Percentiles rank a stretch among this genome's conserved stretches.
Conservation (phyloP, 2,888 invertebrate genomes). For the Galerucella calmariensis region DNA sequence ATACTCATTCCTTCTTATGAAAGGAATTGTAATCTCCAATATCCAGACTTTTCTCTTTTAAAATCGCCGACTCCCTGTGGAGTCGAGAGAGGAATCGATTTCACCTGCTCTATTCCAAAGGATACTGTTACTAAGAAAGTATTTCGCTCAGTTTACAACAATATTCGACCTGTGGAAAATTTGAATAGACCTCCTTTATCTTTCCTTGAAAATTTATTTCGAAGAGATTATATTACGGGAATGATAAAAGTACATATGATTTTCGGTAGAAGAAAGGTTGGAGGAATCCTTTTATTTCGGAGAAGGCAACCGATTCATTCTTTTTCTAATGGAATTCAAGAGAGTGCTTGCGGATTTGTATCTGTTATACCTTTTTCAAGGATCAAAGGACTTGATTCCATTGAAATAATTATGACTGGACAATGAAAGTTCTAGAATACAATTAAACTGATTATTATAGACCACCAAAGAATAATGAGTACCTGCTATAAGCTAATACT, state of each 20-base stretch:
- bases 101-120: constrained; percentile 23
- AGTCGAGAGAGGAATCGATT: constrained; percentile 27
- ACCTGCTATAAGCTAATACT: too few species aligned
- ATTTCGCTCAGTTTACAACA: constrained; percentile 14
- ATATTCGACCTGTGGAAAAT: constrained; percentile 5
- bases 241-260: background rate
- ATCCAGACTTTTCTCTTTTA: constrained; percentile 22
- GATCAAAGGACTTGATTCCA: too few species aligned
- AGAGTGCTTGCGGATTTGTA: too few species aligned
- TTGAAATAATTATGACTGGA: too few species aligned
- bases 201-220: constrained; percentile 8
- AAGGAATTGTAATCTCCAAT: constrained; percentile 30
- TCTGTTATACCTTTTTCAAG: too few species aligned
- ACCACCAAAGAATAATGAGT: too few species aligned
- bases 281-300: background rate
- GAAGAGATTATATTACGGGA: background rate
- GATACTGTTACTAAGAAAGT: constrained; percentile 19
- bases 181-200: background rate
- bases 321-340: background rate
- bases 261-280: background rate
- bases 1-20: constrained; percentile 25
- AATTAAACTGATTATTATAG: too few species aligned
- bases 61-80: constrained; percentile 24
- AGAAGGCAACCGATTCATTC: background rate
- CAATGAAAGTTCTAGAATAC: too few species aligned